Conservation (phyloP, 2,888 invertebrate species). For the Polydrusus cervinus region DNA sequence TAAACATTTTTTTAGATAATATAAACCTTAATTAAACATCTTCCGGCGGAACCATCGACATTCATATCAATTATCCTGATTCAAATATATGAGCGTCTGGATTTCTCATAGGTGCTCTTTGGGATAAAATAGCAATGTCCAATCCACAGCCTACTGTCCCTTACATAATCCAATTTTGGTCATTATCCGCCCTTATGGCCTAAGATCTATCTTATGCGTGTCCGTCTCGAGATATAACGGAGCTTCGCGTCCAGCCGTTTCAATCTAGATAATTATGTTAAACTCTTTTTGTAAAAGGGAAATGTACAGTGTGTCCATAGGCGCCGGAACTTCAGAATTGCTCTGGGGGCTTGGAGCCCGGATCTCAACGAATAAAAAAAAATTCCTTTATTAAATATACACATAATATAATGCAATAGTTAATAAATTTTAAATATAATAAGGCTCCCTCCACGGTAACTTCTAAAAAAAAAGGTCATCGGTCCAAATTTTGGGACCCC, state of each 20-base stretch:
- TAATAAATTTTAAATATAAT: too few relatives aligned
- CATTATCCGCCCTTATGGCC: conserved; percentile 65
- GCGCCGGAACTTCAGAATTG: too few relatives aligned
- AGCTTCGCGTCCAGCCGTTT: conserved; percentile 25
- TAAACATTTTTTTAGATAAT: too few relatives aligned
- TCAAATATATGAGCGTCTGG: conserved; percentile 63
- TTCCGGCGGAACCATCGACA: not conserved
- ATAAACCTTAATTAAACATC: not conserved
- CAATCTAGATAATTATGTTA: conserved; percentile 66
- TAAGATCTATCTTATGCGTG: conserved; percentile 59
- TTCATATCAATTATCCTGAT: conserved; percentile 63
- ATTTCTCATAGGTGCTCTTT: conserved; percentile 66
- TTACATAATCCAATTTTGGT: conserved; percentile 68
- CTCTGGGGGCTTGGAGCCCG: too few relatives aligned
- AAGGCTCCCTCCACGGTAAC: too few relatives aligned
- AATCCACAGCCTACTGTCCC: conserved; percentile 64
- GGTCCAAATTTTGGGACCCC: too few relatives aligned
- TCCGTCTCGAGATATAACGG: conserved; percentile 55
- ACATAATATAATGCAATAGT: too few relatives aligned
- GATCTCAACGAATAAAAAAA: too few relatives aligned
- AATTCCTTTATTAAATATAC: too few relatives aligned
- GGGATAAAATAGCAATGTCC: conserved; percentile 61
- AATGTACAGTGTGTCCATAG: too few relatives aligned
- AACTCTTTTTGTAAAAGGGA: not conserved
- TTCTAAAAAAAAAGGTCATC: too few relatives aligned